These are phyloP conservation scores for Cheilinus undulatus DNA, from an alignment of 2,113 vertebrate genomes.

Conservation along the genomic window DNA sequence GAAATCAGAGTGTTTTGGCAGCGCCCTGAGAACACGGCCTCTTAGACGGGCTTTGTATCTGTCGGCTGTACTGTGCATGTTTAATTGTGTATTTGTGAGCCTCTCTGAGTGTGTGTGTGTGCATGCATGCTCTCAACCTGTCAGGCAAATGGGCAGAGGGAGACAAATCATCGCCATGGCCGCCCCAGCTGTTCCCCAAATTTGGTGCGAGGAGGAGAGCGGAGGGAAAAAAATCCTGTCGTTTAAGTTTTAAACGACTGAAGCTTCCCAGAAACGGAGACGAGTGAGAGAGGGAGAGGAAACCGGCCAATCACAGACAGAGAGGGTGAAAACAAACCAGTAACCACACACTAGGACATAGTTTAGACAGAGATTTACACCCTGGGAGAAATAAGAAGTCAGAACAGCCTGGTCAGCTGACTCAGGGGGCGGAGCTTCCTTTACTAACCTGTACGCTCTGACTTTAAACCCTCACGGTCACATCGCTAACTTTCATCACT, in stretches of 20 bases:
- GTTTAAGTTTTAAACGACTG: constrained; percentile 81
- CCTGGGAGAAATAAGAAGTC: too few relatives aligned
- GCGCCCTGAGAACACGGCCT: constrained; percentile 90
- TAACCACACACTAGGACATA: too few relatives aligned
- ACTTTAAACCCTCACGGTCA: too few relatives aligned
- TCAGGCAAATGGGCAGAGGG: constrained; percentile 78
- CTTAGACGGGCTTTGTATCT: constrained; percentile 83
- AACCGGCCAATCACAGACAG: too few relatives aligned
- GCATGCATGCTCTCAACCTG: constrained; percentile 76
- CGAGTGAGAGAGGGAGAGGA: constrained; percentile 72
- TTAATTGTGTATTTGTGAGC: constrained; percentile 66
- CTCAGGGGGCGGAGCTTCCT: too few relatives aligned
- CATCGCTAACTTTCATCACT: too few relatives aligned
- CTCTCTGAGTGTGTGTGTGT: constrained; percentile 41
- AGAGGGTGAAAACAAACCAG: constrained; percentile 34
- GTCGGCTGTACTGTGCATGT: constrained; percentile 61
- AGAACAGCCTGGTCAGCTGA: too few relatives aligned
- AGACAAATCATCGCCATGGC: constrained; percentile 84
- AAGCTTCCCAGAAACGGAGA: constrained; percentile 80
- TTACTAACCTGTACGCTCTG: too few relatives aligned
- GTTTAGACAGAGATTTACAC: too few relatives aligned
- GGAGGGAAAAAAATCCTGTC: constrained; percentile 62
- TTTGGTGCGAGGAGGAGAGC: constrained; percentile 83
- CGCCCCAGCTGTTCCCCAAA: constrained; percentile 87
- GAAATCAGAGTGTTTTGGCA: constrained; percentile 98